Evolutionary conservation across 2,113 vertebrate genomes (phyloP).

Genomic region (Alethe diademata): DNA sequence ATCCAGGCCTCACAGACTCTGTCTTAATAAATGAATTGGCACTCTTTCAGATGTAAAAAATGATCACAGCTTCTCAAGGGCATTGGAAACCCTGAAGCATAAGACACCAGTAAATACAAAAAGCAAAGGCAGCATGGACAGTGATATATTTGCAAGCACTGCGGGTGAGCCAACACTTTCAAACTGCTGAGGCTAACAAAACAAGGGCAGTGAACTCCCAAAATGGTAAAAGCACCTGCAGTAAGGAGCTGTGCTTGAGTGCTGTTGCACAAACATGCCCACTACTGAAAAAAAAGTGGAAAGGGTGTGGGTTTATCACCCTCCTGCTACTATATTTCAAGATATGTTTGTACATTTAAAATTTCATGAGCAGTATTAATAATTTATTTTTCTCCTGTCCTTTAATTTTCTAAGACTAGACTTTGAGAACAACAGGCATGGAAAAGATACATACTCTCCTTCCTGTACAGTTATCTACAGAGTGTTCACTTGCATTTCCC

Average conservation of each 20-base stretch:
- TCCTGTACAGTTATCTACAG: neutral
- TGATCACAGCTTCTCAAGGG: slow-evolving; percentile 76
- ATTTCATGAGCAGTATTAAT: slow-evolving; percentile 54
- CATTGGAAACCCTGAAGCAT: slow-evolving; percentile 71
- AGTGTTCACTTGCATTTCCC: neutral
- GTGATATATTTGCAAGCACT: slow-evolving; percentile 71
- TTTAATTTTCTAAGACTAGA: slow-evolving; percentile 63
- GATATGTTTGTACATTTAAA: slow-evolving; percentile 48
- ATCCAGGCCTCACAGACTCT: slow-evolving; percentile 64
- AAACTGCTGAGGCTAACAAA: slow-evolving; percentile 77
- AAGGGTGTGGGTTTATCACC: slow-evolving; percentile 36
- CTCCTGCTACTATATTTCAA: slow-evolving; percentile 51
- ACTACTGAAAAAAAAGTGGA: neutral
- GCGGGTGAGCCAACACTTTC: slow-evolving; percentile 53
- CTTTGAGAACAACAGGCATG: slow-evolving; percentile 24
- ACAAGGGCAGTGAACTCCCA: slow-evolving; percentile 70
- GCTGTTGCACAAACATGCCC: slow-evolving; percentile 9
- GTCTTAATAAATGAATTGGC: slow-evolving; percentile 80
- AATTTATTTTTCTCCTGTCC: slow-evolving; percentile 45
- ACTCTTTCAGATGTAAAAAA: slow-evolving; percentile 73
- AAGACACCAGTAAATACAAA: slow-evolving; percentile 77
- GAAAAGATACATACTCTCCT: neutral
- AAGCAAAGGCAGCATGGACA: slow-evolving; percentile 71
- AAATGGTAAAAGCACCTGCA: slow-evolving; percentile 70
- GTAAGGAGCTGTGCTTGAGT: slow-evolving; percentile 46